Conservation (phyloP, 2,113 vertebrate genomes). For the Spheniscus mendiculus region DNA sequence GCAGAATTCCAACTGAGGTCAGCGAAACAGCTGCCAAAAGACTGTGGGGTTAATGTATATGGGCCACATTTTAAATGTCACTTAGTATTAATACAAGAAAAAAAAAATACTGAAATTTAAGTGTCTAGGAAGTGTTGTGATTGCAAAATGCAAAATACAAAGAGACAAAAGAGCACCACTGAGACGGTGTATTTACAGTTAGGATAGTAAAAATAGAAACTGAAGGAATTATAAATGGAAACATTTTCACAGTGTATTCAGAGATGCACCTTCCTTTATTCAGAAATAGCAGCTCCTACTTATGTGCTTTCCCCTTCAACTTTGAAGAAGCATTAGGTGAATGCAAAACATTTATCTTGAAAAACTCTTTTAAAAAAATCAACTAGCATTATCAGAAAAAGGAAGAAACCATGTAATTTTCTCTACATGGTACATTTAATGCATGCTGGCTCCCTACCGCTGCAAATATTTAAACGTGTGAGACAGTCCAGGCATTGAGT, state of each 20-base stretch:
- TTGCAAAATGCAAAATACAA: background rate
- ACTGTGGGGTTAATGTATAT: constrained; percentile 18
- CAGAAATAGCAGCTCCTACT: background rate
- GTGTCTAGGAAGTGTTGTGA: background rate
- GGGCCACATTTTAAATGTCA: constrained; percentile 43
- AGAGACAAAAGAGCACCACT: background rate
- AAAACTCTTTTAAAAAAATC: background rate
- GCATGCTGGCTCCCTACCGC: background rate
- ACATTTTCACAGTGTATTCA: background rate
- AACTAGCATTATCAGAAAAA: background rate
- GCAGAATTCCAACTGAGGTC: constrained; percentile 31
- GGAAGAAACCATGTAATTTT: background rate
- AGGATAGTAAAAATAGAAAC: background rate
- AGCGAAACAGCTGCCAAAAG: constrained; percentile 4
- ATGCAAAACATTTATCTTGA: background rate
- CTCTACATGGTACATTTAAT: background rate
- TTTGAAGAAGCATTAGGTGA: background rate
- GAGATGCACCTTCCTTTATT: background rate
- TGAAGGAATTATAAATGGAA: background rate
- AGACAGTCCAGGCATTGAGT: background rate
- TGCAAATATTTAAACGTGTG: background rate
- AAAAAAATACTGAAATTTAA: background rate
- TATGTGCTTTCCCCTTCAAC: background rate
- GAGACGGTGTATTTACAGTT: background rate
- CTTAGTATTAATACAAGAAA: background rate